Conservation (phyloP, 1,140 invertebrate species). For the Neodiprion fabricii region DNA sequence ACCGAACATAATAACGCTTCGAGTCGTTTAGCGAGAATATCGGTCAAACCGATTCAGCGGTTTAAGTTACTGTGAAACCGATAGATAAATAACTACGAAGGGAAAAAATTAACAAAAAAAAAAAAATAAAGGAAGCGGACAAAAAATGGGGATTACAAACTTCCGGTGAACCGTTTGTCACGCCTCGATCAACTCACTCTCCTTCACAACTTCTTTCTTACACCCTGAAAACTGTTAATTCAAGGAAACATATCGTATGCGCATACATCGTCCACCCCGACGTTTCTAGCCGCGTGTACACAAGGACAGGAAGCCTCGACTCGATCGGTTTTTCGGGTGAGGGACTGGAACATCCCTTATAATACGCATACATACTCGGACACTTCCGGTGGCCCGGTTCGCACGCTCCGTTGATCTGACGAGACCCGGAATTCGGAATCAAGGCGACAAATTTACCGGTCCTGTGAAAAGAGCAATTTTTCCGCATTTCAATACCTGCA, state of each 20-base stretch:
- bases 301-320: background rate
- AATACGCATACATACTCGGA: background rate
- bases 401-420: too few relatives aligned
- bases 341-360: background rate
- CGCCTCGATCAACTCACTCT: background rate
- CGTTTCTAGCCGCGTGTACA: background rate
- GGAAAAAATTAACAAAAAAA: too few relatives aligned
- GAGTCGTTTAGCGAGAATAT: background rate
- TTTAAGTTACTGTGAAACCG: background rate
- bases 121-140: background rate
- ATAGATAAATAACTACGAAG: background rate
- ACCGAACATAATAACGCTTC: background rate
- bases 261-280: background rate
- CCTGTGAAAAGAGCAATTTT: too few relatives aligned
- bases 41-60: background rate
- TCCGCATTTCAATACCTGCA: too few relatives aligned
- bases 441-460: too few relatives aligned
- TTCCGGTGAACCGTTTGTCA: background rate
- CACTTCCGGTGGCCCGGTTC: too few relatives aligned
- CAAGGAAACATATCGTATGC: too few relatives aligned
- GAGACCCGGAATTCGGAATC: too few relatives aligned
- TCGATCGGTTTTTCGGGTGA: background rate
- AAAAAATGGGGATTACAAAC: background rate
- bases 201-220: too few relatives aligned
- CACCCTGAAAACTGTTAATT: too few relatives aligned